Evolutionary conservation across 2,888 invertebrate species (phyloP), one percentile per base, ranked within the genome.

Genomic region (Aleiodes alternator): DNA sequence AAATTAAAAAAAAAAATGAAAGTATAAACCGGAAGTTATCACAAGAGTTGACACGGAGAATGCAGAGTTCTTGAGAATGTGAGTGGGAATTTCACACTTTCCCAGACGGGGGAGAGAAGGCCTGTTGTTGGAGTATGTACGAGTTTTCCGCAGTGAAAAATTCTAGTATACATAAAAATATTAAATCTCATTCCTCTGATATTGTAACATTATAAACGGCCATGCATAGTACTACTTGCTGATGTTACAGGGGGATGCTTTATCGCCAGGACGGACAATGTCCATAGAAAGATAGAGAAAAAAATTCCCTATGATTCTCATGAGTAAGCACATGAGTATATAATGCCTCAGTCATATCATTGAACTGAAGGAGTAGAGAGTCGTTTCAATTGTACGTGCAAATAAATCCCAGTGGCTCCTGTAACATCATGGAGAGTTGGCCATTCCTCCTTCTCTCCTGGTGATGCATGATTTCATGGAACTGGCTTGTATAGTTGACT

Each of bases 401-500:
- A 82, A 84, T 85, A 85, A 85, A 86, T 85, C 84, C 82, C 80
- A 79, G 79, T 75, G 69, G 55, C 75, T 72, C 72, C 48, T 48
- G 78, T 77, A 81, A 83, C 81, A 80, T 82, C 79, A 57, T 73
- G 66, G 51, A 76, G 79, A 79, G 70, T 56, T 70, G 29, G 38
- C 56, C 12, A 23, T 69, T 55, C 43, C 57, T 56, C 48, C 50
- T 43, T 43, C 79, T 78, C 79, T 2, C 31, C 57, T 57, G 56
- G 80, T 79, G 79, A 85, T 86, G 87, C 87, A 87, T 85, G 86
- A 85, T 87, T 87, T 87, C 86, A 84, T 84, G 84, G 86, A 87
- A 87, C 82, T 81, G 82, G 75, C 64, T 69, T 64, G 68, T 75
- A 53, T 69, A 56, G 59, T 29, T 55, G 43, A 64, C 38, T 43